Evolutionary conservation across 2,888 invertebrate species (phyloP).

Genomic region (Drosophila pegasa): DNA sequence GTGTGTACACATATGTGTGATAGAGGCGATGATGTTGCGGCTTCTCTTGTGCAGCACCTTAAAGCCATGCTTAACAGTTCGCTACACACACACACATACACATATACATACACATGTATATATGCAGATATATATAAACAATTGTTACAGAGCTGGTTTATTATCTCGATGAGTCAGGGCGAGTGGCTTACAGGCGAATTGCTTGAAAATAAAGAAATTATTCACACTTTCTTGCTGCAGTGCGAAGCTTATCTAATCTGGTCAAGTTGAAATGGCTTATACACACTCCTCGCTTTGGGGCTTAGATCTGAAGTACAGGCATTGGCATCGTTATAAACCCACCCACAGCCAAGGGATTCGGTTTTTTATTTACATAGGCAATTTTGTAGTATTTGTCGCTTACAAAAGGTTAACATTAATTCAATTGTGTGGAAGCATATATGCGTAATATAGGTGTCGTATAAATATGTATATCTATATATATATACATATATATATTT

Average conservation of each 20-base stretch:
- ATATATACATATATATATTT: conserved; percentile 8
- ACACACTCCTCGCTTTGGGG: not conserved
- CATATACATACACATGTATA: not conserved
- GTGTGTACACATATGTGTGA: conserved; percentile 35
- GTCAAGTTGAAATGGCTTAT: conserved; percentile 16
- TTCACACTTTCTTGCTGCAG: conserved; percentile 61
- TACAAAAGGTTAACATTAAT: conserved; percentile 64
- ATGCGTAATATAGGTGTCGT: conserved; percentile 39
- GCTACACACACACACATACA: conserved; percentile 3
- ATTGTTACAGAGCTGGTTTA: conserved; percentile 30
- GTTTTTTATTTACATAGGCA: conserved; percentile 72
- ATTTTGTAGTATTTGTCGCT: conserved; percentile 51
- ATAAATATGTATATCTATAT: conserved; percentile 36
- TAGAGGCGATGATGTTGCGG: conserved; percentile 41
- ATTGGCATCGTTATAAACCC: conserved; percentile 48
- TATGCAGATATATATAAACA: not conserved
- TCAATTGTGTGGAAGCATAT: conserved; percentile 66
- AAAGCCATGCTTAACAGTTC: conserved; percentile 25
- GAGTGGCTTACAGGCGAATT: conserved; percentile 19
- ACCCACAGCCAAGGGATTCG: conserved; percentile 60
- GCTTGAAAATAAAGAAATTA: conserved; percentile 57
- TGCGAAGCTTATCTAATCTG: conserved; percentile 53
- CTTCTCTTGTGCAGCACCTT: conserved; percentile 37
- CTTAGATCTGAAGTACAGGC: conserved; percentile 1
- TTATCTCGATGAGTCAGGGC: conserved; percentile 62